Percentiles rank a stretch among this genome's conserved stretches.
These are phyloP conservation scores for Prinia subflava DNA, from an alignment of 2,113 vertebrate species.

Conservation along the genomic window DNA sequence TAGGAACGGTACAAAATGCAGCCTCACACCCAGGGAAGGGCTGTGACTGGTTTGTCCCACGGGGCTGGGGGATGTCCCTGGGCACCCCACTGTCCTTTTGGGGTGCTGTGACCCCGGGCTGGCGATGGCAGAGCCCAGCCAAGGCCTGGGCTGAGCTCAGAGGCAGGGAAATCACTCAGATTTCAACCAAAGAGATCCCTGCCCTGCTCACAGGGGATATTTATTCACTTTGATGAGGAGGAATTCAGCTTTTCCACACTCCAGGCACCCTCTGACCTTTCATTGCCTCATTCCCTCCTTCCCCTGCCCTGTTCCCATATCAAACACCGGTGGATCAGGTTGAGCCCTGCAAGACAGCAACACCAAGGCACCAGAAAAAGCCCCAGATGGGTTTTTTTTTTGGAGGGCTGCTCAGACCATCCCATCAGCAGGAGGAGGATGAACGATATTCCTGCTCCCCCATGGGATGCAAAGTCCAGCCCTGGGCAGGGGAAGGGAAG, in stretches of 20 bases:
- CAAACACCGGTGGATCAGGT: not conserved
- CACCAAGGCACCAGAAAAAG: not conserved
- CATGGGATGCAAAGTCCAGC: not conserved
- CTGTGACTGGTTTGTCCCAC: not conserved
- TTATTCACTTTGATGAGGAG: not conserved
- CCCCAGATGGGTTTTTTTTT: not conserved
- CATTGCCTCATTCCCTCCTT: conserved; percentile 7
- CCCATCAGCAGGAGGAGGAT: not conserved
- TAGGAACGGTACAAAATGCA: not conserved
- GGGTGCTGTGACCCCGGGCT: not conserved
- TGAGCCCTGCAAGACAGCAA: not conserved
- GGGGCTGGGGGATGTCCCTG: not conserved
- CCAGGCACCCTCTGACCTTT: conserved; percentile 19
- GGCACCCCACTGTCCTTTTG: not conserved
- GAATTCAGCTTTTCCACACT: not conserved
- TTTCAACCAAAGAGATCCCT: not conserved
- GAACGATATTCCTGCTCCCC: not conserved
- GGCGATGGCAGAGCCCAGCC: rapidly evolving
- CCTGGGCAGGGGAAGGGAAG: not conserved
- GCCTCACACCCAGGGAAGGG: not conserved
- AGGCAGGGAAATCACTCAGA: not conserved
- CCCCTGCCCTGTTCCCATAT: not conserved
- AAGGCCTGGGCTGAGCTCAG: not conserved
- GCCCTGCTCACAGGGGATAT: not conserved
- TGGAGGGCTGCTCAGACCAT: not conserved